Conservation (phyloP, 2,888 invertebrate species). For the Horisme vitalbata region DNA sequence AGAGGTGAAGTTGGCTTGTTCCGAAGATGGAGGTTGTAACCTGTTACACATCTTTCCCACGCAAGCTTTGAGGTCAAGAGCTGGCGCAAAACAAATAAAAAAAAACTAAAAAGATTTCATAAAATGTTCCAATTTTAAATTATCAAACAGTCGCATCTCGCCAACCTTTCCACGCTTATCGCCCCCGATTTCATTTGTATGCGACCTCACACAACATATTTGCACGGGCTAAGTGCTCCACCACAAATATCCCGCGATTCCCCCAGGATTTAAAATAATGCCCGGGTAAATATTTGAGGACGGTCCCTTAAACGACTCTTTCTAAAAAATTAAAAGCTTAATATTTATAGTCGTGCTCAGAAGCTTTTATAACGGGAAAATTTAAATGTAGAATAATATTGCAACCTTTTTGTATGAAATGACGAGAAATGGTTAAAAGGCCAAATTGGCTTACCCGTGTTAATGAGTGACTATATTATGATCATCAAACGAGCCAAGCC, state of each 20-base stretch:
- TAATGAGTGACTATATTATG: too few species aligned
- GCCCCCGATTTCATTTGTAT: slow-evolving; percentile 81
- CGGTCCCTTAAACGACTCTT: slow-evolving; percentile 5
- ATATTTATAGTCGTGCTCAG: slow-evolving; percentile 8
- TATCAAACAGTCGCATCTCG: slow-evolving; percentile 1
- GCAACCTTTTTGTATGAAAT: slow-evolving; percentile 8
- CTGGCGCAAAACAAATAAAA: too few species aligned
- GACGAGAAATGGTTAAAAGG: too few species aligned
- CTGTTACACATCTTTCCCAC: too few species aligned
- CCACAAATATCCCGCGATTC: slow-evolving; percentile 7
- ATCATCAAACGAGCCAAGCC: too few species aligned
- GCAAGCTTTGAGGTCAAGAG: too few species aligned
- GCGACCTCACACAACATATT: slow-evolving; percentile 22
- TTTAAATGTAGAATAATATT: slow-evolving; percentile 12
- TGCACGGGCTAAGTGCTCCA: slow-evolving; percentile 16
- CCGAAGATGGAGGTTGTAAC: too few species aligned
- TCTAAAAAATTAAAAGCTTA: slow-evolving; percentile 13
- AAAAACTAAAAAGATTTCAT: too few species aligned
- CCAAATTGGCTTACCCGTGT: too few species aligned
- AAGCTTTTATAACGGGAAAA: slow-evolving; percentile 10
- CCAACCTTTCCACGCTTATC: slow-evolving; percentile 40
- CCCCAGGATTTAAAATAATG: slow-evolving; percentile 16
- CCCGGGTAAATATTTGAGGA: slow-evolving; percentile 16
- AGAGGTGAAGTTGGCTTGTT: too few species aligned
- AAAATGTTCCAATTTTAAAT: slow-evolving; percentile 1